phyloP scores from a whole-genome alignment of 2,888 invertebrate species.

The Cancer borealis region DNA sequence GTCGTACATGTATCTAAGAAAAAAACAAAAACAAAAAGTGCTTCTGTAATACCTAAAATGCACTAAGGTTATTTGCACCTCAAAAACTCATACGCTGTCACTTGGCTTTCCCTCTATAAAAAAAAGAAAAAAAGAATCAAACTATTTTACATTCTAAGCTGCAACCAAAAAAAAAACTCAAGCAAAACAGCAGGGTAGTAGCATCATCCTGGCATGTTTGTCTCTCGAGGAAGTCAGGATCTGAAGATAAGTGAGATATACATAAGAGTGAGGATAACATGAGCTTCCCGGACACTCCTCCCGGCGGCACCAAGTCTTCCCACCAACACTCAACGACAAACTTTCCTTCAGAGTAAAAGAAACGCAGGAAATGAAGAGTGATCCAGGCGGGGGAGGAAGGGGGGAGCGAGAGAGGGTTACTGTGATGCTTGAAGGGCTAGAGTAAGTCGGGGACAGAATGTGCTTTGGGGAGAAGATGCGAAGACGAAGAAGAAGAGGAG shows the following conservation, averaged over 20 bases:
- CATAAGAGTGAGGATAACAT: not conserved
- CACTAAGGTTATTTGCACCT: too few relatives aligned
- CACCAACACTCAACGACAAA: not conserved
- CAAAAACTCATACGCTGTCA: too few relatives aligned
- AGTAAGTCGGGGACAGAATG: not conserved
- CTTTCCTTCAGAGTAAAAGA: not conserved
- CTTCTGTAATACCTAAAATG: too few relatives aligned
- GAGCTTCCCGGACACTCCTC: not conserved
- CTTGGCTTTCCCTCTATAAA: not conserved
- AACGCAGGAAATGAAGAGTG: slow-evolving; percentile 16
- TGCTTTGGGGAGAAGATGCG: not conserved
- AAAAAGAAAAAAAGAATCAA: not conserved
- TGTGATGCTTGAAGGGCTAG: not conserved
- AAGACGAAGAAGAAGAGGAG: not conserved
- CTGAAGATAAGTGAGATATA: slow-evolving; percentile 8
- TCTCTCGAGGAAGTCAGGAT: not conserved
- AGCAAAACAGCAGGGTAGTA: not conserved
- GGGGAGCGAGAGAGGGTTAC: not conserved
- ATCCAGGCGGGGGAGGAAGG: not conserved
- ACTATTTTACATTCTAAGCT: not conserved
- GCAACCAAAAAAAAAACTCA: not conserved
- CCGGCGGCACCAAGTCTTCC: not conserved
- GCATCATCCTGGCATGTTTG: not conserved
- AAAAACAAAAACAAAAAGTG: too few relatives aligned
- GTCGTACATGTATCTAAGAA: too few relatives aligned